Percentiles rank a stretch among this genome's conserved stretches.
Conservation (phyloP, 2,113 vertebrate genomes). For the Prunella fulvescens region DNA sequence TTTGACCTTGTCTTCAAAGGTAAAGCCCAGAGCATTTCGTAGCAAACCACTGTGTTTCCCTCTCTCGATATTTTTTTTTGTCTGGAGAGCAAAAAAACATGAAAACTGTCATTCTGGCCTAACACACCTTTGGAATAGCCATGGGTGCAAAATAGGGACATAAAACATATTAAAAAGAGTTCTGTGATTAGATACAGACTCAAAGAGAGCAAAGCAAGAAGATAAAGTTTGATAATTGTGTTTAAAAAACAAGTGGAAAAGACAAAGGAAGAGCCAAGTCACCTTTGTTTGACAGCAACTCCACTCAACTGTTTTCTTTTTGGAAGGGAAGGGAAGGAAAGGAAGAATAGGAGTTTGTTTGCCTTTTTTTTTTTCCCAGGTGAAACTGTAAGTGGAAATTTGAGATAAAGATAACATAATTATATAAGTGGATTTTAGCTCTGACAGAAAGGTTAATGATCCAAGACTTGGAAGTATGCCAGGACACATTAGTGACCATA, state of each 20-base stretch:
- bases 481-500: constrained; percentile 44
- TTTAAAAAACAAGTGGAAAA: not conserved
- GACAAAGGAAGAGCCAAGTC: not conserved
- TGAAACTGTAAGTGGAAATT: constrained; percentile 42
- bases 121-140: not conserved
- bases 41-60: not conserved
- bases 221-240: not conserved
- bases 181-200: not conserved
- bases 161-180: not conserved
- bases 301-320: not conserved
- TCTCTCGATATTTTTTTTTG: not conserved
- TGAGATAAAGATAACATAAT: constrained; percentile 50
- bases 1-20: constrained; percentile 17
- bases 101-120: not conserved
- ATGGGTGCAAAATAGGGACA: not conserved
- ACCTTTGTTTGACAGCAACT: not conserved
- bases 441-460: constrained; percentile 47
- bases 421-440: constrained; percentile 36
- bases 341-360: not conserved
- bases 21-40: not conserved
- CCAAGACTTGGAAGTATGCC: constrained; percentile 24
- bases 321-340: not conserved
- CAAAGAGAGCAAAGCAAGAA: not conserved
- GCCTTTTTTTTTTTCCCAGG: not conserved
- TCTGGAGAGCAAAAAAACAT: not conserved